Evolutionary conservation across 2,797 vertebrate genomes (phyloP), one percentile per base, ranked within the genome.

Genomic region (Hozukius guyotensis): DNA sequence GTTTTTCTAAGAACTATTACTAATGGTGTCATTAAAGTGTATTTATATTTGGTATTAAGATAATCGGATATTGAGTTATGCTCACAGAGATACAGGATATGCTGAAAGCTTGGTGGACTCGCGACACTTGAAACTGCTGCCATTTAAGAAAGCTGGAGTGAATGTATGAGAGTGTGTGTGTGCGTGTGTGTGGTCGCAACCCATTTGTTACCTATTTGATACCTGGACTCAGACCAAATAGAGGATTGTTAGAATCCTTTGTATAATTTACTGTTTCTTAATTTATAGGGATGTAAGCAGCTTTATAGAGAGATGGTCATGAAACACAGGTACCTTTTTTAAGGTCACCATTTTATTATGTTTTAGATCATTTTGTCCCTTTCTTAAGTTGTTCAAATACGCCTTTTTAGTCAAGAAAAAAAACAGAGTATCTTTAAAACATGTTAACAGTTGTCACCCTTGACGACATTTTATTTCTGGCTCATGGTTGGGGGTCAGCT

Each of bases 201-300:
- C 52, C n/a, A 63, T 83, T 90, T 85, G 66, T 89, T 60, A 80
- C 53, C 69, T 65, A 75, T 91, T 88, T 88, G 75, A 90, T 88
- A 90, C 70, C 38, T 81, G 61, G 88, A 94, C 64, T 80, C 85
- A 93, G 95, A 95, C 95, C 95, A 96, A 96, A 94, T 80, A 66
- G 77, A 85, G 78, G 75, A 77, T 80, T 82, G 61, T 65, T 77
- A 29, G 61, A 90, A 78, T 85, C 73, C 70, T 76, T 57, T 89
- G 62, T 92, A 88, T 78, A 63, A 82, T 82, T 82, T 84, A 63
- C 34, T 75, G n/a, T 66, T 82, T 85, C 13, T 80, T 75, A 56
- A 85, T 88, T 82, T 89, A 57, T 78, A 84, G 56, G 31, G 56
- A 57, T 69, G 67, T 49, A 53, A 77, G 55, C 61, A 66, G 72